Percentiles rank a stretch among this genome's conserved stretches.
Conservation (phyloP, 2,888 invertebrate genomes). For the Oscheius sp. region DNA sequence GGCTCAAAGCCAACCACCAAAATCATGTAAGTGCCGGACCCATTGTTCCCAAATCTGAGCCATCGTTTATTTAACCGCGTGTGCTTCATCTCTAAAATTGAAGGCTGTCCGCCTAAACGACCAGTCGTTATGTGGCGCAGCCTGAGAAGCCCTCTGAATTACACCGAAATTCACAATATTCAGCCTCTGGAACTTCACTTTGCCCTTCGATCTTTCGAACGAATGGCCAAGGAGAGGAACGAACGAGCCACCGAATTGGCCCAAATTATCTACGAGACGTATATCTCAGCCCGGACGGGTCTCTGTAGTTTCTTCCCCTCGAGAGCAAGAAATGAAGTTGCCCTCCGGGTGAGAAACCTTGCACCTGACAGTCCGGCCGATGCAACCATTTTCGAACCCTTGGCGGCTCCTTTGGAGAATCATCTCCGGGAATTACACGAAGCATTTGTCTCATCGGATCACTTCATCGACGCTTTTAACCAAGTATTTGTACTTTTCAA, state of each 20-base stretch:
- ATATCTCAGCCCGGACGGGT: constrained; percentile 53
- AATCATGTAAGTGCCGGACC: neutral
- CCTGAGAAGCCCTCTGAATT: neutral
- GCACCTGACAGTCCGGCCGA: constrained; percentile 30
- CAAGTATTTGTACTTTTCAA: constrained; percentile 38
- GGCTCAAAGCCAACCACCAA: constrained; percentile 45
- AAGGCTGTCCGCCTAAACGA: neutral
- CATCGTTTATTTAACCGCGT: neutral
- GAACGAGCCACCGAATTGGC: constrained; percentile 58
- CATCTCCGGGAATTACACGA: constrained; percentile 62
- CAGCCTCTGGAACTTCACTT: constrained; percentile 66
- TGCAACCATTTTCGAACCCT: constrained; percentile 33
- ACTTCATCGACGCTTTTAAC: constrained; percentile 68
- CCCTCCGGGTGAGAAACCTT: constrained; percentile 33
- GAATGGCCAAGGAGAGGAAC: constrained; percentile 57
- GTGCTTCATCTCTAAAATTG: constrained; percentile 12
- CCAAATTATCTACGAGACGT: constrained; percentile 58
- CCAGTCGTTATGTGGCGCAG: constrained; percentile 4
- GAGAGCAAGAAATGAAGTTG: constrained; percentile 48
- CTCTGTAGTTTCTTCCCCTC: constrained; percentile 58
- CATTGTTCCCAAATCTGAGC: too few species aligned
- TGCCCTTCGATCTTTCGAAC: constrained; percentile 62
- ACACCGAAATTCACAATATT: constrained; percentile 12
- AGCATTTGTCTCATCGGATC: constrained; percentile 62
- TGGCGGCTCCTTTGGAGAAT: constrained; percentile 20